Evolutionary conservation across 1,140 invertebrate species (phyloP).

Genomic region (Caenorhabditis latens): DNA sequence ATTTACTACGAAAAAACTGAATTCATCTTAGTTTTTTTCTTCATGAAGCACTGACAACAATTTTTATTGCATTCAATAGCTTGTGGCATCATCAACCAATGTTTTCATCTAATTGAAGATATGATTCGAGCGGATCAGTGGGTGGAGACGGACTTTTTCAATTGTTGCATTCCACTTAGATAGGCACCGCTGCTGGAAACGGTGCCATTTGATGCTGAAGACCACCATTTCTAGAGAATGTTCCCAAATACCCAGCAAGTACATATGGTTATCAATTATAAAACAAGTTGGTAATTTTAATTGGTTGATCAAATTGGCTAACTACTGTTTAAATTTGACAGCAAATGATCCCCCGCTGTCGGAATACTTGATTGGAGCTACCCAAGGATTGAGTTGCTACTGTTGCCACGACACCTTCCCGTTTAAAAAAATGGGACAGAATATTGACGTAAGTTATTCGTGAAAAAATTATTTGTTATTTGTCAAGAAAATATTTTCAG

Average conservation of each 20-base stretch:
- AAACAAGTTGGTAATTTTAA: conserved; percentile 46
- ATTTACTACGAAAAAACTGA: conserved; percentile 3
- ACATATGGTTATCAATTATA: neutral
- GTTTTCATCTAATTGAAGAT: neutral
- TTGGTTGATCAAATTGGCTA: conserved; percentile 54
- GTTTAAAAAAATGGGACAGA: conserved; percentile 15
- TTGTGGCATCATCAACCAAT: conserved; percentile 28
- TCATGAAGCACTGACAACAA: conserved; percentile 58
- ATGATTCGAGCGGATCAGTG: conserved; percentile 34
- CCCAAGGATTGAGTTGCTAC: conserved; percentile 37
- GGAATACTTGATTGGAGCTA: conserved; percentile 58
- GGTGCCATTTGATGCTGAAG: neutral
- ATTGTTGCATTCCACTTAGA: conserved; percentile 29
- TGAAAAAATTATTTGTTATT: neutral
- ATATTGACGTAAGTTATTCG: conserved; percentile 47
- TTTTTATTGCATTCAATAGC: conserved; percentile 46
- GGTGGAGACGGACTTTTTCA: conserved; percentile 51
- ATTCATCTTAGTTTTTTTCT: conserved; percentile 56
- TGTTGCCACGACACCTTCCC: neutral
- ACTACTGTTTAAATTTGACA: conserved; percentile 53
- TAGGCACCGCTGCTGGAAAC: neutral
- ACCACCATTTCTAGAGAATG: neutral
- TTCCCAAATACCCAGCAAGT: neutral
- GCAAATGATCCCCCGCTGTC: conserved; percentile 57
- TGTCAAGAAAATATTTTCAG: conserved; percentile 42